Base-by-base conservation (phyloP, 1,140 invertebrate genomes). In the Acromyrmex charruanus region DNA sequence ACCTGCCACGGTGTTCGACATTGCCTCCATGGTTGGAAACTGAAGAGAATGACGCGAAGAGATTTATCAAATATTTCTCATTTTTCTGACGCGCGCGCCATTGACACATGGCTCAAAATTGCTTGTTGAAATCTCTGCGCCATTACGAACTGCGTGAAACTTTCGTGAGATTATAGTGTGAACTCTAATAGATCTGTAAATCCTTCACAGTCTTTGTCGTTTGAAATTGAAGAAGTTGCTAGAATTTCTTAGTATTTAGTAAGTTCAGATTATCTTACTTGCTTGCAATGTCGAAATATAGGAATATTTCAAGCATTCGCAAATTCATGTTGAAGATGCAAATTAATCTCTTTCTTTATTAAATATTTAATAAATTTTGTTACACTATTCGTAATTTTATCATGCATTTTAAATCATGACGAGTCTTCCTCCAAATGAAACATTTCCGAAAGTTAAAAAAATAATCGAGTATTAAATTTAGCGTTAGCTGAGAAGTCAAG, bases 51-150 rank as follows among this genome's bases (percentile, higher is more conserved):
- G 80, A 84, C 80, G 74, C 68, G 35, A 35, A n/a, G 16, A 75
- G 80, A 84, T 84, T 84, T 84, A 84, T 84, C 80, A 74, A 84
- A 84, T 84, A 68, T 84, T 84, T 84, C 59, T 84, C 80, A 84
- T 84, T 75, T 84, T 74, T 84, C 55, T 39, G 68, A 72, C 63
- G 31, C 21, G 68, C 25, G 68, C 65, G 31, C 77, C 65, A 49
- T 69, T 61, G 44, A 84, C 80, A 74, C 80, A 39, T 74, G 80
- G 25, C 25, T 6, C 69, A 7, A 84, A 84, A 84, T 84, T 84
- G 80, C 80, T 75, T 28, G 68, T 44, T 74, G 51, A 74, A 84
- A 84, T 75, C 69, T 75, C 39, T 28, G 35, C 68, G 69, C 55
- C 31, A 74, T 74, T 51, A 58, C 80, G 51, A 25, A 28, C 79